phyloP scores from a whole-genome alignment of 2,113 vertebrate species.

The Propithecus coquereli region DNA sequence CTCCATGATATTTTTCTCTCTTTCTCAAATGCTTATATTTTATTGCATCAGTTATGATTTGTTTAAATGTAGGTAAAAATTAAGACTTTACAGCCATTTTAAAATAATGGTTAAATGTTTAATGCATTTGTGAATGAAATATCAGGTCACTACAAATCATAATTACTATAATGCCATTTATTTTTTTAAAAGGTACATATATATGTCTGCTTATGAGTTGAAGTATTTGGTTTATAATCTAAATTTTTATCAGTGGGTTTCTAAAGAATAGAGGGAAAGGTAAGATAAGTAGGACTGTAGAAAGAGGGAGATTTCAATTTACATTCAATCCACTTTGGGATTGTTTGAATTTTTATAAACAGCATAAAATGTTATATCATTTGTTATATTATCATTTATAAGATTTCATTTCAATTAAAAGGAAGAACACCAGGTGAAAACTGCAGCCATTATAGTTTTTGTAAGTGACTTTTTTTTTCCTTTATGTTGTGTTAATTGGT shows the following conservation, averaged over 20 bases:
- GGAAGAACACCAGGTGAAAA: not conserved
- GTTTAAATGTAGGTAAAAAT: not conserved
- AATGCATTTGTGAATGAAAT: not conserved
- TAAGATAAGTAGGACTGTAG: not conserved
- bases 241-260: not conserved
- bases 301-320: not conserved
- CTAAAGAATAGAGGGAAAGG: not conserved
- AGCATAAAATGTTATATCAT: not conserved
- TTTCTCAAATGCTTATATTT: not conserved
- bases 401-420: not conserved
- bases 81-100: not conserved
- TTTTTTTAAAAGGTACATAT: not conserved
- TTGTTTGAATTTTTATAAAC: not conserved
- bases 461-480: not conserved
- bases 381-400: not conserved
- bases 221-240: not conserved
- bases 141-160: not conserved
- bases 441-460: not conserved
- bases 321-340: not conserved
- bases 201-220: not conserved
- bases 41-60: not conserved
- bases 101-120: not conserved
- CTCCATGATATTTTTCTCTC: not conserved
- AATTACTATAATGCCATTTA: not conserved
- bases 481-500: not conserved